phyloP scores from a whole-genome alignment of 2,888 invertebrate species.

The Aporophyla nigra region DNA sequence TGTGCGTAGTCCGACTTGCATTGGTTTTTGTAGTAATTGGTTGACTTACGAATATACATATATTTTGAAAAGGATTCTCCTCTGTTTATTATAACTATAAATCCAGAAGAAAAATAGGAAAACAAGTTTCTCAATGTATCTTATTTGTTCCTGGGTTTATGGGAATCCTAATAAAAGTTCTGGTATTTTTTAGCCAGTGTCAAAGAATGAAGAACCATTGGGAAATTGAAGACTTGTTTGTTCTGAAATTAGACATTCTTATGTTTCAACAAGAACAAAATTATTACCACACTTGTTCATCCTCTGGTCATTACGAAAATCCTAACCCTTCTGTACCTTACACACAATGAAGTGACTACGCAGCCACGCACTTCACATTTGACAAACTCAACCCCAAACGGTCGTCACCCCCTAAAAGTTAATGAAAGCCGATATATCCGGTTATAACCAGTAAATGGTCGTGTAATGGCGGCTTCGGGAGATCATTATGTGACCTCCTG shows the following conservation, averaged over 20 bases:
- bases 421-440: slow-evolving; percentile 64
- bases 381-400: slow-evolving; percentile 46
- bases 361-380: slow-evolving; percentile 14
- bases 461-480: slow-evolving; percentile 64
- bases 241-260: background rate
- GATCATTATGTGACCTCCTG: slow-evolving; percentile 67
- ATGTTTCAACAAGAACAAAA: background rate
- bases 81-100: no score
- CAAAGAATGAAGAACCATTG: background rate
- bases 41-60: no score
- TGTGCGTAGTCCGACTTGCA: no score
- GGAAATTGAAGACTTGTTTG: background rate
- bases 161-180: background rate
- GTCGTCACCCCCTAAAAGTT: slow-evolving; percentile 69
- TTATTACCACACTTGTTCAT: background rate
- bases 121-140: no score
- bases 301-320: background rate
- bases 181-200: background rate
- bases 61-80: no score
- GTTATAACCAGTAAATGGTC: slow-evolving; percentile 60
- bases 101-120: no score
- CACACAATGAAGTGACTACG: slow-evolving; percentile 15
- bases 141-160: background rate
- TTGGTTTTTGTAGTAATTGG: no score
- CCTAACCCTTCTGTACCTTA: background rate